A percentile compares a stretch with the other conserved stretches of the same genome.
These are phyloP conservation scores for Ceratina australensis DNA, from an alignment of 1,140 invertebrate genomes.

Conservation along the genomic window DNA sequence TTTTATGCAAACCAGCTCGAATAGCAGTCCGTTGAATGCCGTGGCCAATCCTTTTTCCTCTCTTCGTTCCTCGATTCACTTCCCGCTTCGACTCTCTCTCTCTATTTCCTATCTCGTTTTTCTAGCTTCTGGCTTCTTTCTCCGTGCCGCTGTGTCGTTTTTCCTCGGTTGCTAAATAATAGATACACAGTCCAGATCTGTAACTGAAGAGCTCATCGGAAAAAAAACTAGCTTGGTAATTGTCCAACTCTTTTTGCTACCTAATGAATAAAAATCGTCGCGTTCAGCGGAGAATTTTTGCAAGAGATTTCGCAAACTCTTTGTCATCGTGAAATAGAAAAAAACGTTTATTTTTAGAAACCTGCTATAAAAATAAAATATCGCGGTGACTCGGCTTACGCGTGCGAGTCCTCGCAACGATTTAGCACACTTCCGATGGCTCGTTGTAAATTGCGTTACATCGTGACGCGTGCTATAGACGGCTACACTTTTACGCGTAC, in stretches of 20 bases:
- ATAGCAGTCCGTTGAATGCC: conserved; percentile 41
- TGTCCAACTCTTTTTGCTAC: too few relatives aligned
- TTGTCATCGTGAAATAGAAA: too few relatives aligned
- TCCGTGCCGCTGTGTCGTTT: too few relatives aligned
- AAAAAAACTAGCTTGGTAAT: too few relatives aligned
- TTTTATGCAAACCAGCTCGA: conserved; percentile 56
- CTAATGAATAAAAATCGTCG: too few relatives aligned
- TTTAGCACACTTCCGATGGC: background rate
- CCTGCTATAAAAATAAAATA: background rate
- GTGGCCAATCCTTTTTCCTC: conserved; percentile 21
- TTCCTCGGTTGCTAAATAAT: conserved; percentile 3
- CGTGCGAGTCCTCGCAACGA: background rate
- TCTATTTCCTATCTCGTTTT: background rate
- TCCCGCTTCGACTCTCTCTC: background rate
- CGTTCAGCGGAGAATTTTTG: too few relatives aligned
- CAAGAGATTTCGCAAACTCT: too few relatives aligned
- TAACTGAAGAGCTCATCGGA: background rate
- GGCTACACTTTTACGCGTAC: background rate
- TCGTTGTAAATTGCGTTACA: background rate
- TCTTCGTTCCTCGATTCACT: background rate
- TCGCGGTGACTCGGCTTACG: too few relatives aligned
- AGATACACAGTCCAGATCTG: background rate
- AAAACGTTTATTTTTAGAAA: background rate
- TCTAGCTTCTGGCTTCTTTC: too few relatives aligned
- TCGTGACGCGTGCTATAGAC: background rate